phyloP scores from a whole-genome alignment of 2,888 invertebrate species.

The Agapostemon virescens region DNA sequence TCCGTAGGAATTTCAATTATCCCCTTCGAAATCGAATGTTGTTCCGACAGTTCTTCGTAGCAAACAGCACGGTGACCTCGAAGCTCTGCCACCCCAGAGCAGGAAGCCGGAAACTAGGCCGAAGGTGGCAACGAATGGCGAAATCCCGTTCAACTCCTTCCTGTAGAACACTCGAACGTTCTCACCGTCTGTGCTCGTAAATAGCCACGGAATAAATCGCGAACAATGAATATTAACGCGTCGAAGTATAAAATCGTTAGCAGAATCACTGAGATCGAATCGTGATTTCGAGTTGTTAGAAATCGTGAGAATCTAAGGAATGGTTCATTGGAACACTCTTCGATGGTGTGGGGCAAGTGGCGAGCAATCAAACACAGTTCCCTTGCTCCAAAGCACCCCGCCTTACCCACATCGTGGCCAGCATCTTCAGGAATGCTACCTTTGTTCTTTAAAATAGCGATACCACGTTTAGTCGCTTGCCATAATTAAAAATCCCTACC shows the following conservation, averaged over 20 bases:
- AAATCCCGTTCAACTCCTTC: conserved; percentile 25
- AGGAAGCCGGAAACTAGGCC: conserved; percentile 50
- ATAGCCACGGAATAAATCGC: conserved; percentile 47
- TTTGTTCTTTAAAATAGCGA: too few relatives aligned
- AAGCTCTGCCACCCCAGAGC: not conserved
- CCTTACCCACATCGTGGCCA: too few relatives aligned
- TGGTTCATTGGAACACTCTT: too few relatives aligned
- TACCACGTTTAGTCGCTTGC: too few relatives aligned
- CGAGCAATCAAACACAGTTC: too few relatives aligned
- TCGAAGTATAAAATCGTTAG: not conserved
- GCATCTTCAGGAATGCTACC: too few relatives aligned
- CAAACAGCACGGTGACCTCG: conserved; percentile 22
- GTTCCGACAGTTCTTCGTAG: conserved; percentile 32
- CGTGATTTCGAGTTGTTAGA: not conserved
- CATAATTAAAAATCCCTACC: too few relatives aligned
- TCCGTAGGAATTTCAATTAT: conserved; percentile 40
- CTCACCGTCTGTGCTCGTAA: conserved; percentile 24
- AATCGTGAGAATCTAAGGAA: too few relatives aligned
- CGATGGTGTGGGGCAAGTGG: too few relatives aligned
- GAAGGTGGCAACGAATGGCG: conserved; percentile 28
- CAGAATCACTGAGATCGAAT: not conserved
- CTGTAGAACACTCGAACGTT: not conserved
- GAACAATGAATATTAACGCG: conserved; percentile 53
- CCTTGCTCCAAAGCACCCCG: too few relatives aligned
- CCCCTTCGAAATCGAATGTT: conserved; percentile 22